phyloP scores from a whole-genome alignment of 1,140 invertebrate species.

The Chelonus insularis region DNA sequence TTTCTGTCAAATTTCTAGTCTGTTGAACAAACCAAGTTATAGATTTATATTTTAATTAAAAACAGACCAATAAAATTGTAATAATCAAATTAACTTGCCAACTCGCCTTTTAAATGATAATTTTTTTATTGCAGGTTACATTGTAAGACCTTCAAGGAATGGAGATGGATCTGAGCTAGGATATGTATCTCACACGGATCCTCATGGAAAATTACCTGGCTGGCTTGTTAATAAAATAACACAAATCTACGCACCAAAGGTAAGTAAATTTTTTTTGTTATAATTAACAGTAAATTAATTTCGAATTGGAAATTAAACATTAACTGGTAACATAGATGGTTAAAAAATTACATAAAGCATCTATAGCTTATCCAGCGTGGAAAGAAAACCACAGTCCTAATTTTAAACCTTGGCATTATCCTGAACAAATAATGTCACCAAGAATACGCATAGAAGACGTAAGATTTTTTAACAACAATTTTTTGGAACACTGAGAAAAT shows the following conservation, averaged over 20 bases:
- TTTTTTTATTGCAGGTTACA: conserved; percentile 45
- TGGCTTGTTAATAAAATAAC: conserved; percentile 91
- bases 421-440: conserved; percentile 77
- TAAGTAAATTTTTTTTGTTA: too few relatives aligned
- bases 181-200: conserved; percentile 87
- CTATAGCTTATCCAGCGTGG: conserved; percentile 76
- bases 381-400: conserved; percentile 75
- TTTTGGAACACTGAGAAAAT: too few relatives aligned
- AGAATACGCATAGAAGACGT: conserved; percentile 71
- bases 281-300: too few relatives aligned
- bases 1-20: too few relatives aligned
- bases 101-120: background rate
- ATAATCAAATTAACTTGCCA: too few relatives aligned
- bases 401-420: conserved; percentile 84
- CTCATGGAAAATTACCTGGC: conserved; percentile 81
- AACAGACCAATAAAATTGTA: too few relatives aligned
- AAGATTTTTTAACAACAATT: conserved; percentile 48
- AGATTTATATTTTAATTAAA: too few relatives aligned
- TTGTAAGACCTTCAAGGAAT: conserved; percentile 60
- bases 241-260: conserved; percentile 82
- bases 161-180: conserved; percentile 74
- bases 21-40: too few relatives aligned
- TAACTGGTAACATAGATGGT: conserved; percentile 60
- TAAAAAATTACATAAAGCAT: conserved; percentile 79
- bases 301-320: too few relatives aligned